A percentile compares a stretch with the other conserved stretches of the same genome.
Evolutionary conservation across 2,888 invertebrate genomes (phyloP).

Genomic region (Linnaemya tessellans): DNA sequence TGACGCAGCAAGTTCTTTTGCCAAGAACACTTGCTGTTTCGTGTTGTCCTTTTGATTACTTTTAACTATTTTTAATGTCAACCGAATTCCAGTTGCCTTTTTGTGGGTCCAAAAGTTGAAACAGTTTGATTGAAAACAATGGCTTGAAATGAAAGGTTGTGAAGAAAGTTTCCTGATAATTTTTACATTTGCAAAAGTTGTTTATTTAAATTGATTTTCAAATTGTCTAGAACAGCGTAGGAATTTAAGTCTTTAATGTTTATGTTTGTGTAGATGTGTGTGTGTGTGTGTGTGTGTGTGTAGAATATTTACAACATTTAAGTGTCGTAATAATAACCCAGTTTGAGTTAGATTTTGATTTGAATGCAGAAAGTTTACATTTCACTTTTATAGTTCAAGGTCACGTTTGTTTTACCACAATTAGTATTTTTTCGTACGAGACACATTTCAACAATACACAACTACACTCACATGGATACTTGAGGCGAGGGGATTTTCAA

Average conservation of each 20-base stretch:
- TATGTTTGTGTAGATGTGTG: background rate
- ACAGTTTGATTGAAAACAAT: slow-evolving; percentile 2
- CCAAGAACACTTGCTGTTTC: slow-evolving; percentile 7
- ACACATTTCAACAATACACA: background rate
- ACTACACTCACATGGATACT: background rate
- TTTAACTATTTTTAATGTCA: slow-evolving; percentile 1
- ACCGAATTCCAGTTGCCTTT: background rate
- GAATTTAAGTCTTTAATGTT: background rate
- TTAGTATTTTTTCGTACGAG: background rate
- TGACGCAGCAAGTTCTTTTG: slow-evolving; percentile 40
- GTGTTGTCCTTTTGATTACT: background rate
- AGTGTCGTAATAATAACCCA: background rate
- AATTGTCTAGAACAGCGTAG: background rate
- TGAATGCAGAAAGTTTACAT: background rate
- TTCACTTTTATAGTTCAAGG: slow-evolving; percentile 34
- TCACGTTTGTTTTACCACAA: slow-evolving; percentile 24
- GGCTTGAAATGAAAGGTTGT: background rate
- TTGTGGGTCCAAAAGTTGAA: background rate
- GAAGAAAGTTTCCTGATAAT: background rate
- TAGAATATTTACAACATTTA: background rate
- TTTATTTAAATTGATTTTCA: background rate
- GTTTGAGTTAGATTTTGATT: background rate
- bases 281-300: too few relatives aligned
- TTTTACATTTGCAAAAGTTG: too few relatives aligned
- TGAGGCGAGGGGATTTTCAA: background rate